A percentile compares a stretch with the other conserved stretches of the same genome.
Conservation (phyloP, 2,888 invertebrate genomes). For the Calameuta idolon region DNA sequence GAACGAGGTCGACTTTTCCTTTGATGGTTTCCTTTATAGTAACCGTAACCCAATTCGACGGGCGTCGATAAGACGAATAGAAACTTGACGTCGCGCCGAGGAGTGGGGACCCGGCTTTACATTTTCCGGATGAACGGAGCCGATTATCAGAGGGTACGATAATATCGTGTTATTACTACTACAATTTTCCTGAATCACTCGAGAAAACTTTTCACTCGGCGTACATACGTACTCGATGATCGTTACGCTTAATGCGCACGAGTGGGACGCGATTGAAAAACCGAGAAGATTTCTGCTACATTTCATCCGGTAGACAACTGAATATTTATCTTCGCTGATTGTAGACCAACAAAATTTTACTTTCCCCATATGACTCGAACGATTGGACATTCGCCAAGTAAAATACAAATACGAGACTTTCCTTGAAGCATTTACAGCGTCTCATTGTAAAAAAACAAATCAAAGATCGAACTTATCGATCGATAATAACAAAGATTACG, state of each 20-base stretch:
- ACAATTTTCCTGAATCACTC: background rate
- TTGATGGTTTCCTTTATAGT: background rate
- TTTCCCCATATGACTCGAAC: background rate
- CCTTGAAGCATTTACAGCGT: background rate
- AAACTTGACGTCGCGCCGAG: background rate
- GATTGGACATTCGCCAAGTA: background rate
- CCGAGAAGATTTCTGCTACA: background rate
- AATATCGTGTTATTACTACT: background rate
- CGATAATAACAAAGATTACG: too few species aligned
- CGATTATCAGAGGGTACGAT: background rate
- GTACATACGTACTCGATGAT: background rate
- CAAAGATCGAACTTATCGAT: too few species aligned
- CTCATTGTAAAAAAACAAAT: background rate
- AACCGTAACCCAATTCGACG: background rate
- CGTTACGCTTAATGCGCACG: background rate
- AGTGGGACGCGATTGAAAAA: background rate
- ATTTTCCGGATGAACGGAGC: constrained; percentile 1
- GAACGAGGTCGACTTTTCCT: constrained; percentile 4
- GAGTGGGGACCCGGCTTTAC: background rate
- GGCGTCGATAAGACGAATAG: background rate
- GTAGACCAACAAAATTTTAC: background rate
- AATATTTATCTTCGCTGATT: background rate
- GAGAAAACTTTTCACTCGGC: background rate
- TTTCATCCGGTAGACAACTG: background rate
- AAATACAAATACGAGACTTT: background rate